Evolutionary conservation across 37 sponge, comb jelly and placozoan species (phyloP), one percentile per base, ranked within the genome.

Genomic region (Chondrilla cf. caribensis): DNA sequence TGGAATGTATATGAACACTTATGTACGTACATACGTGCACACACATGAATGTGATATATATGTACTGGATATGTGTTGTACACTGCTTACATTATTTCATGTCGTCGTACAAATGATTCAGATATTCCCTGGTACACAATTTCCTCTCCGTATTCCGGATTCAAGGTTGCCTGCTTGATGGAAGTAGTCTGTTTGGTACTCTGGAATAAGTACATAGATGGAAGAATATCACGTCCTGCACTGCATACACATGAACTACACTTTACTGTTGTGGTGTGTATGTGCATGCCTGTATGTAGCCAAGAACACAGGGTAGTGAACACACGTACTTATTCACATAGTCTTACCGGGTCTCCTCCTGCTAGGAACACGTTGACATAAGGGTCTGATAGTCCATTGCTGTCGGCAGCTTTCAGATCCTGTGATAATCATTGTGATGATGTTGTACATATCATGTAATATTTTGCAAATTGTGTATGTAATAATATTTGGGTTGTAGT

Each of bases 151-250:
- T 39, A 73, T 1, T 38, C 76, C 2, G 76, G 76, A 40, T 73
- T 73, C 21, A 73, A 43, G 38, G 44, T 42, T 73, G 41, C 5
- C 11, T 73, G 38, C 25, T 36, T 38, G 1, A 42, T 38, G 31
- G 41, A 5, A 22, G 76, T 73, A n/a, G 44, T 73, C 76, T 73
- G 76, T 22, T 73, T 73, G 2, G 76, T 73, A 73, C 25, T 19
- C 76, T 73, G 36, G n/a, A n/a, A n/a, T 21, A 40, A 73, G 76
- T 37, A 11, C 35, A 29, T 2, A 33, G 68, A 33, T 1, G 33
- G n/a, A n/a, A n/a, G n/a, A n/a, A n/a, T n/a, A n/a, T n/a, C n/a
- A n/a, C n/a, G n/a, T n/a, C n/a, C n/a, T n/a, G n/a, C n/a, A n/a
- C n/a, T n/a, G n/a, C n/a, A n/a, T n/a, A n/a, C n/a, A n/a, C n/a